phyloP scores from a whole-genome alignment of 2,113 vertebrate species.

The Xiphias gladius region DNA sequence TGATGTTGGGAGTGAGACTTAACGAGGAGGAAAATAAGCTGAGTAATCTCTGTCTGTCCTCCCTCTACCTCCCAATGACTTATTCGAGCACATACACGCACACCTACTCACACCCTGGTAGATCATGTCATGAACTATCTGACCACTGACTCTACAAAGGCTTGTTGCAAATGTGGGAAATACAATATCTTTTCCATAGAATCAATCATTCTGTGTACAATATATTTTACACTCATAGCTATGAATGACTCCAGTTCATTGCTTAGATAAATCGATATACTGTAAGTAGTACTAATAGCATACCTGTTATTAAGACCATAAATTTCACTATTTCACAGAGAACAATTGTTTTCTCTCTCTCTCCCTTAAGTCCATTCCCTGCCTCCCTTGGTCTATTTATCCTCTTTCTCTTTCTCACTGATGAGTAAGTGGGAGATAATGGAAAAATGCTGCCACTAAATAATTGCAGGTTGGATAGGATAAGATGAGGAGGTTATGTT shows the following conservation, averaged over 20 bases:
- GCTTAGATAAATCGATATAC: constrained; percentile 27
- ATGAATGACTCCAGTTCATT: background rate
- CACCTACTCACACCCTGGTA: background rate
- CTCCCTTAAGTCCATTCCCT: background rate
- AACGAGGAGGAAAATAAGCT: constrained; percentile 76
- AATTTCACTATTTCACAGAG: background rate
- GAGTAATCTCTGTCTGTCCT: constrained; percentile 74
- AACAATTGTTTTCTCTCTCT: constrained; percentile 8
- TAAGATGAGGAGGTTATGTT: constrained; percentile 37
- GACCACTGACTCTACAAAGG: background rate
- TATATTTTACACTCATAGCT: background rate
- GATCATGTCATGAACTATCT: background rate
- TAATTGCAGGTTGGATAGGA: constrained; percentile 11
- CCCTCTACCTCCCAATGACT: constrained; percentile 41
- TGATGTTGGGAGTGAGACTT: constrained; percentile 57
- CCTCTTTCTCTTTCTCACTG: constrained; percentile 3
- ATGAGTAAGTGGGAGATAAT: constrained; percentile 16
- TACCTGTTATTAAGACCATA: constrained; percentile 4
- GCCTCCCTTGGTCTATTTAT: constrained; percentile 10
- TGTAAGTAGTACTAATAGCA: background rate
- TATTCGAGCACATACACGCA: constrained; percentile 27
- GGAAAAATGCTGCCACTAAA: constrained; percentile 14
- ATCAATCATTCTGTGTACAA: background rate
- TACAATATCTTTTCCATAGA: background rate
- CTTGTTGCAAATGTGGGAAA: constrained; percentile 29